Evolutionary conservation across 1,140 invertebrate species (phyloP).

Genomic region (Panagrolaimus sp.): DNA sequence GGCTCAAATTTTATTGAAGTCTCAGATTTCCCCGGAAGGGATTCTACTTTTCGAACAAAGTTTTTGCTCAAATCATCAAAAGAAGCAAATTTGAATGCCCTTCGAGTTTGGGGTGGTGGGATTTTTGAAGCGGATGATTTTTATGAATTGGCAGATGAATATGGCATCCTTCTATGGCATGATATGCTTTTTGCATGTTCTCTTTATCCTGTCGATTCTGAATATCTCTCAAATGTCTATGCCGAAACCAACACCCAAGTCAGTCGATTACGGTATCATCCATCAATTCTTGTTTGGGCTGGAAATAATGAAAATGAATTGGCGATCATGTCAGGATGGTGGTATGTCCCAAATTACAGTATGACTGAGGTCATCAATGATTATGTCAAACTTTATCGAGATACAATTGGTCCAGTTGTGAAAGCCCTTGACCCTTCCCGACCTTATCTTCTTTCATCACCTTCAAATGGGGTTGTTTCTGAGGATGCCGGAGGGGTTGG

Average conservation of each 20-base stretch:
- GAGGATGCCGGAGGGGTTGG: constrained; percentile 70
- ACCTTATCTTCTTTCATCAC: constrained; percentile 78
- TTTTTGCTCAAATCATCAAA: constrained; percentile 26
- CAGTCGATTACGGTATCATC: constrained; percentile 74
- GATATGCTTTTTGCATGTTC: constrained; percentile 96
- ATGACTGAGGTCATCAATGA: constrained; percentile 63
- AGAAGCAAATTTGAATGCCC: constrained; percentile 78
- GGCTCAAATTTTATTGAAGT: constrained; percentile 89
- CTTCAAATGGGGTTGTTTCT: constrained; percentile 77
- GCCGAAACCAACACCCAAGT: constrained; percentile 76
- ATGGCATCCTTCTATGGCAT: constrained; percentile 47
- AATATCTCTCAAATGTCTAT: constrained; percentile 72
- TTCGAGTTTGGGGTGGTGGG: constrained; percentile 95
- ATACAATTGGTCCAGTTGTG: constrained; percentile 69
- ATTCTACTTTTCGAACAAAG: constrained; percentile 27
- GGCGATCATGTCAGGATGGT: constrained; percentile 34
- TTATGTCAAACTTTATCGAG: constrained; percentile 79
- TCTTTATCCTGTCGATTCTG: constrained; percentile 77
- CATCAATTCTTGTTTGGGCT: constrained; percentile 77
- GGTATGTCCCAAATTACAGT: constrained; percentile 35
- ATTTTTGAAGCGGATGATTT: constrained; percentile 86
- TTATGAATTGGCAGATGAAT: constrained; percentile 69
- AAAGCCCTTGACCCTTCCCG: constrained; percentile 66
- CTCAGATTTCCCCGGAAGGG: constrained; percentile 75
- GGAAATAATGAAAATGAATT: constrained; percentile 98